Percentiles rank a stretch among this genome's conserved stretches.
phyloP scores from a whole-genome alignment of 2,888 invertebrate species.

The Yponomeuta cagnagella region DNA sequence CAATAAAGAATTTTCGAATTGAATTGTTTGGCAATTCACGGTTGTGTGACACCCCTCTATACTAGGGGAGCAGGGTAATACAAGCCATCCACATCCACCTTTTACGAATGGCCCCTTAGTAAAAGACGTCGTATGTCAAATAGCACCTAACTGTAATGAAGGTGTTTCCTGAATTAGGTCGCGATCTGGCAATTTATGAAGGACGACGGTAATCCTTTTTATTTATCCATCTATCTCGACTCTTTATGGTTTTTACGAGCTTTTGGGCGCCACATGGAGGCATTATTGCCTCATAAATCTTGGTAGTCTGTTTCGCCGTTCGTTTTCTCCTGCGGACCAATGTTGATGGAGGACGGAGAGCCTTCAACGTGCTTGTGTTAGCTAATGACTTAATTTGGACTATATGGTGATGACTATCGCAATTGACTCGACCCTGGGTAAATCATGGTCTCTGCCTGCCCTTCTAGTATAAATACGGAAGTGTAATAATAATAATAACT shows the following conservation, averaged over 20 bases:
- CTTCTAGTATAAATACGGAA: too few relatives aligned
- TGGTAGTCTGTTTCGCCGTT: conserved; percentile 13
- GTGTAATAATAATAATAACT: too few relatives aligned
- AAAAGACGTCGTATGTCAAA: background rate
- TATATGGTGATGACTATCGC: too few relatives aligned
- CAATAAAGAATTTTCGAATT: too few relatives aligned
- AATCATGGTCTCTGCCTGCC: too few relatives aligned
- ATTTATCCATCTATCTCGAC: conserved; percentile 17
- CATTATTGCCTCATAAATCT: conserved; percentile 17
- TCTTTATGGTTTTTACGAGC: conserved; percentile 18
- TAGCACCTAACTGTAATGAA: conserved; percentile 1
- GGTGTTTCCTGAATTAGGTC: background rate
- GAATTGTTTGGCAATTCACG: too few relatives aligned
- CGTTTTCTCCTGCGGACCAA: conserved; percentile 7
- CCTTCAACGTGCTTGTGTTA: background rate
- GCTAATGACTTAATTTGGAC: too few relatives aligned
- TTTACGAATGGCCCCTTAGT: background rate
- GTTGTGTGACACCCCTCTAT: too few relatives aligned
- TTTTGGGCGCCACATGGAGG: conserved; percentile 11
- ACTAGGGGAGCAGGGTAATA: too few relatives aligned
- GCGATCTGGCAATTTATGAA: conserved; percentile 15
- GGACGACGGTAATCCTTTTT: conserved; percentile 16
- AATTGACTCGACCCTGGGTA: too few relatives aligned
- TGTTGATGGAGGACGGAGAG: background rate
- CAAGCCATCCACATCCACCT: background rate